Evolutionary conservation across 2,113 vertebrate genomes (phyloP), one percentile per base, ranked within the genome.

Genomic region (Malurus elegans): DNA sequence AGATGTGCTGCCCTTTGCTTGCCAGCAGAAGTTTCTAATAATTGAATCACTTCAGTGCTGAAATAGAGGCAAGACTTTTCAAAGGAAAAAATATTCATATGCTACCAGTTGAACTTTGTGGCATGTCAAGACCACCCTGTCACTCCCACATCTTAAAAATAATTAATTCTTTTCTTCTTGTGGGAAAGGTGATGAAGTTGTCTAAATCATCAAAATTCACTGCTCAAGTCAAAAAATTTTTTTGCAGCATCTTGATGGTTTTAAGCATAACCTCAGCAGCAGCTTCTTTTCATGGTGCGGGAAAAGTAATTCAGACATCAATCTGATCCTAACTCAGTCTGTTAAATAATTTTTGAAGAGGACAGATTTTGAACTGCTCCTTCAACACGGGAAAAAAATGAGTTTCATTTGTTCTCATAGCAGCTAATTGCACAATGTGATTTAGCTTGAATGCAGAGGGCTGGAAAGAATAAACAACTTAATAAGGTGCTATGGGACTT

Each of bases 401-500:
- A 4, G 2, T 88, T 71, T 84, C 28, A 29, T 90, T 95, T 97
- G 83, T 92, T 96, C 95, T 96, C 62, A 8, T 50, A 57, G 79
- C 65, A 78, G 91, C 75, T 94, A 76, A 92, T 95, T 94, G 89
- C 79, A 31, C 75, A 95, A 87, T 72, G 40, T 75, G 71, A 79
- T 96, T 93, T 88, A 83, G n/a, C 48, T 85, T 76, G 70, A 89
- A 95, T 78, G 76, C 82, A 87, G 95, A 83, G 88, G 88, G 70
- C 89, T 96, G 78, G 76, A 87, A 94, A 85, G 91, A 95, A 94
- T 96, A 97, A 98, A 98, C 97, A 98, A 98, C 95, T 97, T 98
- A 98, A 98, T 97, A 95, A 96, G 96, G 90, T 92, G 83, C 96
- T 79, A 0, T 95, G 97, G 97, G 97, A 97, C 56, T 84, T 94